Evolutionary conservation across 2,113 vertebrate genomes (phyloP).

Genomic region (Solea solea): DNA sequence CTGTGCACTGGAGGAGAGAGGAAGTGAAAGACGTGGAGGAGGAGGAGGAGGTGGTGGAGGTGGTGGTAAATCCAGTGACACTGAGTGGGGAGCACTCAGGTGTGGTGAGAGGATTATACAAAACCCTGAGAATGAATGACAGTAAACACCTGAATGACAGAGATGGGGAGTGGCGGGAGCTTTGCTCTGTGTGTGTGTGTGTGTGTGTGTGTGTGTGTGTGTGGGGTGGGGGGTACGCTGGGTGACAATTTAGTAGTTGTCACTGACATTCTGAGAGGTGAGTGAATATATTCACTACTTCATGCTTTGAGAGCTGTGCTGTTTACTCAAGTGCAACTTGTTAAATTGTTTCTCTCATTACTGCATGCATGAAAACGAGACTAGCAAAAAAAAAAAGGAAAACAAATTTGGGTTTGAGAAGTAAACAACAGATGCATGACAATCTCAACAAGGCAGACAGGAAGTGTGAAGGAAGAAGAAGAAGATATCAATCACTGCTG

Average conservation of each 20-base stretch:
- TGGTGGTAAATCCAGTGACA: slow-evolving; percentile 76
- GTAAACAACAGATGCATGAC: slow-evolving; percentile 30
- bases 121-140: slow-evolving; percentile 81
- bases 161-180: slow-evolving; percentile 50
- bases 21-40: slow-evolving; percentile 10
- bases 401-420: slow-evolving; percentile 28
- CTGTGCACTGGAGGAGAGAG: slow-evolving; percentile 51
- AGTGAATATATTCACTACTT: slow-evolving; percentile 58
- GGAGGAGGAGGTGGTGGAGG: slow-evolving; percentile 9
- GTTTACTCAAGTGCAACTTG: slow-evolving; percentile 48
- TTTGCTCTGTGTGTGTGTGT: slow-evolving; percentile 21
- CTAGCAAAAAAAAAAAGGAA: slow-evolving; percentile 9
- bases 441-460: slow-evolving; percentile 40
- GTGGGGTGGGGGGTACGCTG: slow-evolving; percentile 23
- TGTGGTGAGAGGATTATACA: slow-evolving; percentile 82
- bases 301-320: slow-evolving; percentile 42
- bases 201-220: slow-evolving; percentile 26
- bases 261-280: slow-evolving; percentile 52
- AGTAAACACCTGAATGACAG: slow-evolving; percentile 83
- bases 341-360: slow-evolving; percentile 29
- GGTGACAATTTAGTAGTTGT: slow-evolving; percentile 69
- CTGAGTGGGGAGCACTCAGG: slow-evolving; percentile 78
- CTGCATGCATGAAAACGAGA: background rate
- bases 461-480: slow-evolving; percentile 45
- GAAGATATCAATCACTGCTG: slow-evolving; percentile 58